Evolutionary conservation across 2,113 vertebrate genomes (phyloP).

Genomic region (rat (Rattus norvegicus)): GRCr8 NC_086024.1:125523501-125524000

Average conservation of each 20-base stretch:
- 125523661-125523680: not conserved
- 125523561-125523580: not conserved
- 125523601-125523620: not conserved
- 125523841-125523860: not conserved
- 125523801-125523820: not conserved
- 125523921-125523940: not conserved
- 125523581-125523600: not conserved
- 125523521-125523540: not conserved
- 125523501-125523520: not conserved
- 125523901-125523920: not conserved
- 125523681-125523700: not conserved
- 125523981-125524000: not conserved
- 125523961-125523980: not conserved
- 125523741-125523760: not conserved
- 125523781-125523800: not conserved
- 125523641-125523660: not conserved
- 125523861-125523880: accelerated
- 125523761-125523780: conserved; percentile 4
- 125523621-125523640: not conserved
- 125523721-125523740: not conserved
- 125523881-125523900: not conserved
- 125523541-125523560: not conserved
- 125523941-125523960: not conserved
- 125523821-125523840: too few species aligned
- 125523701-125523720: not conserved